phyloP scores from a whole-genome alignment of 2,797 vertebrate species.

The Syngnathus rostellatus region DNA sequence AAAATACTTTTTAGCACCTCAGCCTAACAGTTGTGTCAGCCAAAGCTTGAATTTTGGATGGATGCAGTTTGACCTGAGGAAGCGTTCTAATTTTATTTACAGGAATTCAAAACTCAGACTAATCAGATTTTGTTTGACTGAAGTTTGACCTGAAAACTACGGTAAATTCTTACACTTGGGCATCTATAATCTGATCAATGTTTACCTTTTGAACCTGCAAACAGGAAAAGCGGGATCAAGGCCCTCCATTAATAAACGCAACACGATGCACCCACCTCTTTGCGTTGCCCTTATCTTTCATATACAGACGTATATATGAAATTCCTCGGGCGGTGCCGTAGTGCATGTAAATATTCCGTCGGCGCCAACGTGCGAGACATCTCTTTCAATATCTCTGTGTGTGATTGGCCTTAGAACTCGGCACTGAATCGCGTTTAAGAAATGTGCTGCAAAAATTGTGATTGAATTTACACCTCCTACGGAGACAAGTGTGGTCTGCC shows the following conservation, averaged over 20 bases:
- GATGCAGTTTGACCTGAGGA: not conserved
- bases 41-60: not conserved
- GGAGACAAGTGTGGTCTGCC: slow-evolving; percentile 62
- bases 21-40: no score
- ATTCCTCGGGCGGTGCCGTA: slow-evolving; percentile 25
- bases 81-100: not conserved
- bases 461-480: slow-evolving; percentile 73
- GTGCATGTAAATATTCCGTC: slow-evolving; percentile 43
- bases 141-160: not conserved
- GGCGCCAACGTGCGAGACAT: slow-evolving; percentile 43
- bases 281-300: slow-evolving; percentile 57
- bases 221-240: not conserved
- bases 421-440: slow-evolving; percentile 51
- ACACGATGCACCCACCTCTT: slow-evolving; percentile 35
- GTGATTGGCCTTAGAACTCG: slow-evolving; percentile 61
- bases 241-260: slow-evolving; percentile 30
- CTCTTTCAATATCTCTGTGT: slow-evolving; percentile 50
- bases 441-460: slow-evolving; percentile 48
- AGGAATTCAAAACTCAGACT: not conserved
- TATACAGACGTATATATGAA: slow-evolving; percentile 55
- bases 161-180: not conserved
- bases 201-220: slow-evolving; percentile 1
- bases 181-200: not conserved
- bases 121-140: not conserved
- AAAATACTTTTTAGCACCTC: no score